These are phyloP conservation scores for Allolobophora icterica DNA, from an alignment of 2,888 invertebrate species.

Conservation along the genomic window DNA sequence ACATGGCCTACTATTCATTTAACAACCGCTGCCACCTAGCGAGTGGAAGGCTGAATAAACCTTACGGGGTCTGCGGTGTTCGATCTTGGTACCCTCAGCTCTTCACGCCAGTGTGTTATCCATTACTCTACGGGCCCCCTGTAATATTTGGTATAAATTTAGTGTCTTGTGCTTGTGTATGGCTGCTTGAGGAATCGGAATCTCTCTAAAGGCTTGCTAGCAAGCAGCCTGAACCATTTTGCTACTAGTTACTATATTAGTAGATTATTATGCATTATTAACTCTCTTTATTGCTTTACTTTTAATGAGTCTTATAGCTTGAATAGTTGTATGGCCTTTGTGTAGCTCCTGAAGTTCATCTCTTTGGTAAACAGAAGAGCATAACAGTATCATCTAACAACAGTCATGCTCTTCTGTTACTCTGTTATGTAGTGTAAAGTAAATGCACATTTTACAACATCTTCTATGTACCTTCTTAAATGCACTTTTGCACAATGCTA, in stretches of 20 bases:
- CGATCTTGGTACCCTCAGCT: too few relatives aligned
- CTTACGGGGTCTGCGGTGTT: too few relatives aligned
- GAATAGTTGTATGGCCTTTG: neutral
- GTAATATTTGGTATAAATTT: neutral
- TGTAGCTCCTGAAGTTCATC: neutral
- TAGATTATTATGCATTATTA: neutral
- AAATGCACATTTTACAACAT: neutral
- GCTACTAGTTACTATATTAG: neutral
- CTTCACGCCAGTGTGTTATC: too few relatives aligned
- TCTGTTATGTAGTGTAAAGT: neutral
- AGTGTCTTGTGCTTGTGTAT: neutral
- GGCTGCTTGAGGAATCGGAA: neutral
- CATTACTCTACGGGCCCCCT: too few relatives aligned
- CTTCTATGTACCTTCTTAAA: neutral
- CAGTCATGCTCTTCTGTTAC: too few relatives aligned
- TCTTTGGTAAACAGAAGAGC: too few relatives aligned
- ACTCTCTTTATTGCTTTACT: neutral
- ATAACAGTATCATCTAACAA: too few relatives aligned
- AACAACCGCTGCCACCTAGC: too few relatives aligned
- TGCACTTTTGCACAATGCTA: neutral
- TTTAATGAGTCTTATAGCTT: conserved; percentile 8
- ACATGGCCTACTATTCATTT: too few relatives aligned
- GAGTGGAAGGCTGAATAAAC: too few relatives aligned
- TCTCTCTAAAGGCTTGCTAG: neutral
- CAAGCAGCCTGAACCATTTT: neutral